Evolutionary conservation across 2,888 invertebrate genomes (phyloP), one percentile per base, ranked within the genome.

Genomic region (Chesias legatella): DNA sequence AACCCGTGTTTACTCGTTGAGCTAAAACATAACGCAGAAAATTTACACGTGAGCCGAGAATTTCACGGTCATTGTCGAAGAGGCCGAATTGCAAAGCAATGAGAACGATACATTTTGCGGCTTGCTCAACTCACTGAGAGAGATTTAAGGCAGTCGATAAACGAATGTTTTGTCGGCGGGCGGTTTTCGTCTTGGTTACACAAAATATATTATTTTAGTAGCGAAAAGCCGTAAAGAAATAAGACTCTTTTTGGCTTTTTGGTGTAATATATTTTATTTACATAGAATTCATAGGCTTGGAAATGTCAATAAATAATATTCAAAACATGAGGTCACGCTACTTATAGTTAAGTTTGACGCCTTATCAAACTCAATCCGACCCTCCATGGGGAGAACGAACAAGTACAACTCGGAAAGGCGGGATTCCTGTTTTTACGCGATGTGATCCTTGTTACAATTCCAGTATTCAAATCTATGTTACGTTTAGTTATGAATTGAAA

Each of bases 71-170:
- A 36, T 48, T 42, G 51, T 48, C 32, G 47, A 48, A 49, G 52
- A 51, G 58, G 56, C 55, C 56, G 60, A 56, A 60, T 51, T 37
- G 57, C 52, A 52, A 64, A 64, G 59, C 64, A 58, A 67, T 61
- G 62, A 60, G 60, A 53, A 62, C 59, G 56, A 66, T 72, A 71
- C 67, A 70, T 71, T 67, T 60, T 43, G 50, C 58, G 56, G 56
- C 51, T 68, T 69, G 69, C 56, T 72, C 72, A 74, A 69, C 74
- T 72, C 67, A 63, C 66, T 63, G 73, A 63, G 62, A 73, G 66
- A 78, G 77, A 78, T 78, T 77, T 78, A 76, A 71, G 67, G 67
- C 58, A 68, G 70, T 56, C 73, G 74, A 76, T 75, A 73, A 67
- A 70, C 64, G 69, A 66, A 61, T 71, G 73, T 70, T 65, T 64